These are phyloP conservation scores for Asbolus verrucosus DNA, from an alignment of 1,140 invertebrate species.

Conservation along the genomic window DNA sequence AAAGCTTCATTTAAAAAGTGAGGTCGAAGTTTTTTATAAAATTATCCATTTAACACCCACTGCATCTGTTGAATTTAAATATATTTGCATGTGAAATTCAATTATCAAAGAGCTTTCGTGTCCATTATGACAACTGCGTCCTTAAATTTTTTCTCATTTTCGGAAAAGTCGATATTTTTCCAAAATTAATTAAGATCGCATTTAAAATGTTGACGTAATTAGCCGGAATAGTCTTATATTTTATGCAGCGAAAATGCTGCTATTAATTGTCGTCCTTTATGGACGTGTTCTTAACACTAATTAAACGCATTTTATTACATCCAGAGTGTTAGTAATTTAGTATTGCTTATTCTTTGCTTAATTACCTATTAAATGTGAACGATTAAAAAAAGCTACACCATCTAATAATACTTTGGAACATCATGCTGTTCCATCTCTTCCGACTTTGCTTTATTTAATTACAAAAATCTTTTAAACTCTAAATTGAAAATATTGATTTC, in stretches of 20 bases:
- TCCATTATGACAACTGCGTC: too few relatives aligned
- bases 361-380: too few relatives aligned
- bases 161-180: not conserved
- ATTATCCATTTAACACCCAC: not conserved
- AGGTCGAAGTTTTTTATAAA: not conserved
- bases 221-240: not conserved
- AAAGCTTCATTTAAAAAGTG: not conserved
- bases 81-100: conserved; percentile 7
- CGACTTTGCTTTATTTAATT: too few relatives aligned
- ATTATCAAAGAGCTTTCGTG: conserved; percentile 5
- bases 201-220: not conserved
- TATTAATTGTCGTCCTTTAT: conserved; percentile 11
- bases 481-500: too few relatives aligned
- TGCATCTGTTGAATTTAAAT: not conserved
- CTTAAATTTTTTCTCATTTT: too few relatives aligned
- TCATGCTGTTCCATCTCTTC: too few relatives aligned
- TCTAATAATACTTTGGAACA: too few relatives aligned
- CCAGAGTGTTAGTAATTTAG: conserved; percentile 18
- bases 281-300: conserved; percentile 18
- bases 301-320: conserved; percentile 28
- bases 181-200: conserved; percentile 11
- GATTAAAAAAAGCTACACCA: too few relatives aligned
- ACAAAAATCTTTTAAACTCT: too few relatives aligned
- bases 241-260: conserved; percentile 2
- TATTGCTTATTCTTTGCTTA: conserved; percentile 25